Evolutionary conservation across 2,113 vertebrate genomes (phyloP).

Genomic region (Apodemus sylvaticus): DNA sequence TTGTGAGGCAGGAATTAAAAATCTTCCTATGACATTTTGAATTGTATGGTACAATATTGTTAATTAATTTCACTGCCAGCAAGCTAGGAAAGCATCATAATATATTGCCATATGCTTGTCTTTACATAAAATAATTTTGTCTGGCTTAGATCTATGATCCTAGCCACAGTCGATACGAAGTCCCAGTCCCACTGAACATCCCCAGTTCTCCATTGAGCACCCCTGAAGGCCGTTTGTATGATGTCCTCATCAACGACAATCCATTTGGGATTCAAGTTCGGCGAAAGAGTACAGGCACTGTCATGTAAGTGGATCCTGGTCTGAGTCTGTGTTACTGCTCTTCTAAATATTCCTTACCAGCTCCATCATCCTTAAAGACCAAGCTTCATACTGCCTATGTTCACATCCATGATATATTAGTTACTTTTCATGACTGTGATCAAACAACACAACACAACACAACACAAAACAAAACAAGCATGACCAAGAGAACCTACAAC

Average conservation of each 20-base stretch:
- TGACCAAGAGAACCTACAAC: not conserved
- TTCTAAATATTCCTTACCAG: not conserved
- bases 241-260: conserved; percentile 80
- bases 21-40: not conserved
- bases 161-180: conserved; percentile 87
- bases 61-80: not conserved
- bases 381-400: not conserved
- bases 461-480: not conserved
- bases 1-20: not conserved
- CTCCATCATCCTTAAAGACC: not conserved
- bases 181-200: conserved; percentile 87
- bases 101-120: too few relatives aligned
- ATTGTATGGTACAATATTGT: not conserved
- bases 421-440: not conserved
- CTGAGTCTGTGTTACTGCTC: not conserved
- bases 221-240: conserved; percentile 83
- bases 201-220: conserved; percentile 81
- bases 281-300: conserved; percentile 86
- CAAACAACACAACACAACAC: not conserved
- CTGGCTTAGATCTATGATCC: conserved; percentile 89
- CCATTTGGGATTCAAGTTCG: conserved; percentile 90
- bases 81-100: not conserved
- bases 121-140: not conserved
- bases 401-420: not conserved
- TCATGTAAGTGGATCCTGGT: conserved; percentile 85